Evolutionary conservation across 2,113 vertebrate species (phyloP).

Genomic region (Mormyrus lacerda): DNA sequence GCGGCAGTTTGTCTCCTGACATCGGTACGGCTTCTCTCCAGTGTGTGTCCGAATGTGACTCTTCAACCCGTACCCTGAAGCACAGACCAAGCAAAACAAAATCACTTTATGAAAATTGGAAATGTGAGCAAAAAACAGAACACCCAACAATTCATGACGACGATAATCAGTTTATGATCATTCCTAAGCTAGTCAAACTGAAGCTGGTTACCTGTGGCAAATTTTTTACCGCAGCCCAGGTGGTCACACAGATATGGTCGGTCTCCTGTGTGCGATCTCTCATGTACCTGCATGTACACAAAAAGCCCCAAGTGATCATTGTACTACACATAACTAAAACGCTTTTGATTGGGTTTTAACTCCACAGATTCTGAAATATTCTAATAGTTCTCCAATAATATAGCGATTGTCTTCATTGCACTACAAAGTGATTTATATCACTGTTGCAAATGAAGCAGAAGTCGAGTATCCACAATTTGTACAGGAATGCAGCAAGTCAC

Average conservation of each 20-base stretch:
- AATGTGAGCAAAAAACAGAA: background rate
- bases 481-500: background rate
- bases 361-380: background rate
- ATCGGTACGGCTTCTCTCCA: constrained; percentile 94
- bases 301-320: background rate
- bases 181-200: background rate
- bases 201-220: constrained; percentile 84
- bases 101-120: background rate
- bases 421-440: background rate
- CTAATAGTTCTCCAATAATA: background rate
- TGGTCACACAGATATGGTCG: constrained; percentile 92
- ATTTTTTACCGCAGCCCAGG: constrained; percentile 88
- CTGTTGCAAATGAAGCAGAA: background rate
- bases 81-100: background rate
- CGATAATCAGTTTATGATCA: background rate
- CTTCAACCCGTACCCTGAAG: constrained; percentile 85
- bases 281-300: constrained; percentile 74
- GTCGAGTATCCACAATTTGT: background rate
- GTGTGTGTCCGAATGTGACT: constrained; percentile 96
- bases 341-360: background rate
- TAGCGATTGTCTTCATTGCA: background rate
- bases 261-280: constrained; percentile 94
- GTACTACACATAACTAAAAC: background rate
- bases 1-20: constrained; percentile 89
- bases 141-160: background rate